Evolutionary conservation across 2,797 vertebrate species (phyloP), one percentile per base, ranked within the genome.

Genomic region (Melanotaenia trifasciata): DNA sequence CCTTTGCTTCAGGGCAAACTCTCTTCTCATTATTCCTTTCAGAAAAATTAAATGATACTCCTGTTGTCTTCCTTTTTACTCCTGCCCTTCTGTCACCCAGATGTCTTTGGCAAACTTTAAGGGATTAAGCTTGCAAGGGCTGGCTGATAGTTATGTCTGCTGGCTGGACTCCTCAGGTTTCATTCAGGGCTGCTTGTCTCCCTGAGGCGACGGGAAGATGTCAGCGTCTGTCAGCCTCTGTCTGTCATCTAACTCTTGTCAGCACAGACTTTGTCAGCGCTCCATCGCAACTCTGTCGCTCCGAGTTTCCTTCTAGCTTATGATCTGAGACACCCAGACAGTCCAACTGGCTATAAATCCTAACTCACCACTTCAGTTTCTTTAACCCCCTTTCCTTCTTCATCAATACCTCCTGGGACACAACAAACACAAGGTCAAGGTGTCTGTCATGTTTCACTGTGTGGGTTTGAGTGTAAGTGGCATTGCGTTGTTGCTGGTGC

Each of bases 221-320:
- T 95, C 94, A 94, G 88, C 88, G 63, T 89, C 88, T 93, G 93
- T 95, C 94, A 93, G 85, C 68, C 89, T 80, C 84, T 91, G 93
- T 94, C 93, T 88, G 86, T 95, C 94, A 94, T 92, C 89, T 78
- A 80, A 80, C 81, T 76, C 84, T 86, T 83, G 89, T 94, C 92
- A 90, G 81, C 79, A 72, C 24, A 51, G 58, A 70, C 81, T 86
- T 76, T 80, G 90, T 84, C 87, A 77, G 80, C 71, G 72, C 84
- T 86, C 91, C 85, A 90, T 93, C 92, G 87, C 84, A 71, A 72
- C 80, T 87, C 89, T 88, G 89, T 92, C 90, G 68, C 90, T 90
- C 80, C 4, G 64, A 79, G 88, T 93, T 90, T 90, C 90, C 87
- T 87, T 78, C 86, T 78, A 84, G 81, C 80, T 91, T 77, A 79